phyloP scores from a whole-genome alignment of 2,888 invertebrate genomes.

The Cantharis rustica region DNA sequence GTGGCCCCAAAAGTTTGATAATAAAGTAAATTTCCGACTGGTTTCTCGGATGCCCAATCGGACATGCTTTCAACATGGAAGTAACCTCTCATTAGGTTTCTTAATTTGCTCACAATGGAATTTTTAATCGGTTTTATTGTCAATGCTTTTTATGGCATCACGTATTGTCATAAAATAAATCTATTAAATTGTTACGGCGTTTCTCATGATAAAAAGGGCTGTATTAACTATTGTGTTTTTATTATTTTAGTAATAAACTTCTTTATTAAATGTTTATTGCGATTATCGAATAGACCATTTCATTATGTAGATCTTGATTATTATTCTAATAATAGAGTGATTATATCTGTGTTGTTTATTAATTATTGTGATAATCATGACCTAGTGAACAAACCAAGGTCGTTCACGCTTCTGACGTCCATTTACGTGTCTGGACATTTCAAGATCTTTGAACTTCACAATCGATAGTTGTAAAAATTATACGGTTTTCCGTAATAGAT shows the following conservation, averaged over 20 bases:
- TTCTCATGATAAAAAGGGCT: background rate
- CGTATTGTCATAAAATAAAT: background rate
- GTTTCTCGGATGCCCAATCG: background rate
- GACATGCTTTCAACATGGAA: background rate
- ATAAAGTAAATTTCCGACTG: too few species aligned
- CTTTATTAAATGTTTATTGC: background rate
- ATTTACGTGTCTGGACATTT: conserved; percentile 22
- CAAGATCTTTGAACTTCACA: conserved; percentile 26
- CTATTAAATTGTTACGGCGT: background rate
- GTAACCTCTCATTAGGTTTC: background rate
- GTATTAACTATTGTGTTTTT: background rate
- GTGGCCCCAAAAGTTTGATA: background rate
- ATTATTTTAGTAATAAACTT: background rate
- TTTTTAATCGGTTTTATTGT: background rate
- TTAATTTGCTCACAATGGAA: background rate
- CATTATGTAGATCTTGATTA: background rate
- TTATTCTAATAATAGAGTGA: conserved; percentile 10
- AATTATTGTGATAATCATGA: conserved; percentile 12
- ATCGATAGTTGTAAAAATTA: conserved; percentile 28
- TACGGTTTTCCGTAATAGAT: conserved; percentile 28
- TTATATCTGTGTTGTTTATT: conserved; percentile 9
- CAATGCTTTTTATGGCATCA: background rate
- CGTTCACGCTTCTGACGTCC: conserved; percentile 18
- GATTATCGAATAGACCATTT: background rate
- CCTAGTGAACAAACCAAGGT: conserved; percentile 12